A percentile compares a stretch with the other conserved stretches of the same genome.
These are phyloP conservation scores for Agrochola litura DNA, from an alignment of 2,888 invertebrate species.

Conservation along the genomic window DNA sequence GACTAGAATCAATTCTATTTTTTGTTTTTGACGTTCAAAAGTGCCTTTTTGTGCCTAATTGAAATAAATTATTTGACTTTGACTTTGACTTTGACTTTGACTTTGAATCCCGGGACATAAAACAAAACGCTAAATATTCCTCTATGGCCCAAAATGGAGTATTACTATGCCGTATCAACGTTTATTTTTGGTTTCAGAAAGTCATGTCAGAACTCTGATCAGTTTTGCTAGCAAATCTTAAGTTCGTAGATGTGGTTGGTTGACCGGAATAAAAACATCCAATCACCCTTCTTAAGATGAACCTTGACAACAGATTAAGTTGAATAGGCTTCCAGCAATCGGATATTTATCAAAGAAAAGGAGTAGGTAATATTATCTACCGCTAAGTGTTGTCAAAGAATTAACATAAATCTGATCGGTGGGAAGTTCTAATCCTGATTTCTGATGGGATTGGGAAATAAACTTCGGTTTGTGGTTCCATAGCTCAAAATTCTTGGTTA, in stretches of 20 bases:
- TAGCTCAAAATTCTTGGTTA: not conserved
- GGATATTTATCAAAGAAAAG: too few species aligned
- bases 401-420: not conserved
- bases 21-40: too few species aligned
- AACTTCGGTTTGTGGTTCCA: not conserved
- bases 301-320: not conserved
- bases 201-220: not conserved
- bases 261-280: not conserved
- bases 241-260: not conserved
- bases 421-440: not conserved
- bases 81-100: too few species aligned
- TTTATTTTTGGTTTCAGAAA: not conserved
- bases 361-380: too few species aligned
- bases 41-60: too few species aligned
- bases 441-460: not conserved
- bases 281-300: not conserved
- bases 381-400: not conserved
- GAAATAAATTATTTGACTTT: too few species aligned
- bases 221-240: not conserved
- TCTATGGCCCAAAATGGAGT: not conserved
- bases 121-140: conserved; percentile 31
- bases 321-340: too few species aligned
- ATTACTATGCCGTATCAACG: not conserved
- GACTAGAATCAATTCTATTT: too few species aligned
- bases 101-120: conserved; percentile 26